These are phyloP conservation scores for Netelia inedita DNA, from an alignment of 2,888 invertebrate species.

Conservation along the genomic window DNA sequence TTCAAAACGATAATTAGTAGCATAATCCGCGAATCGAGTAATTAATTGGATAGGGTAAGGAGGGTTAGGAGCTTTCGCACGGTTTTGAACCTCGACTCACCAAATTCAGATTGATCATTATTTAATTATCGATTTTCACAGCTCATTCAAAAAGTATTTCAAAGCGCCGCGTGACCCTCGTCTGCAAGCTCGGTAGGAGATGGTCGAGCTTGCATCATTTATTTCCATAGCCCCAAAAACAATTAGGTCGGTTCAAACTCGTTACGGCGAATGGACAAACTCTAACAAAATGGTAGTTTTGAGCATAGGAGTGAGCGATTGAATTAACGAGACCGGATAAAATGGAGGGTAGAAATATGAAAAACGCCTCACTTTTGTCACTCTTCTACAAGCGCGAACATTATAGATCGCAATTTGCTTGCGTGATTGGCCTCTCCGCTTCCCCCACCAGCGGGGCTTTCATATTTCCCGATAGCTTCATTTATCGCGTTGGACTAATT, in stretches of 20 bases:
- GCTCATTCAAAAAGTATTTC: background rate
- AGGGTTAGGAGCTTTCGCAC: background rate
- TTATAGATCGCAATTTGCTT: background rate
- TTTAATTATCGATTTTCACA: background rate
- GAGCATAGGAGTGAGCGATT: background rate
- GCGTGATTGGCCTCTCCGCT: background rate
- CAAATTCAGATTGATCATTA: background rate
- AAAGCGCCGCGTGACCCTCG: background rate
- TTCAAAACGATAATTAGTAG: background rate
- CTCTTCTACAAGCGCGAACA: background rate
- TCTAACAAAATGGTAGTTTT: background rate
- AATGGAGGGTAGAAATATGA: background rate
- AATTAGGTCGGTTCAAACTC: background rate
- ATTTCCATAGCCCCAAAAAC: background rate
- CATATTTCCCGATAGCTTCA: background rate
- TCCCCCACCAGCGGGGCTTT: background rate
- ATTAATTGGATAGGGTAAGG: conserved; percentile 3
- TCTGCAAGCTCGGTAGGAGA: background rate
- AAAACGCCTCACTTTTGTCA: background rate
- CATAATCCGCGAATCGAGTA: conserved; percentile 11
- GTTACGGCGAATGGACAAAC: background rate
- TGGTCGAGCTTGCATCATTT: background rate
- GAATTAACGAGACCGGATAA: background rate
- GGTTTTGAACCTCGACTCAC: background rate
- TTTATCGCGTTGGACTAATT: background rate